A percentile compares a stretch with the other conserved stretches of the same genome.
phyloP scores from a whole-genome alignment of 2,113 vertebrate species.

The Phylloscopus whistleri region DNA sequence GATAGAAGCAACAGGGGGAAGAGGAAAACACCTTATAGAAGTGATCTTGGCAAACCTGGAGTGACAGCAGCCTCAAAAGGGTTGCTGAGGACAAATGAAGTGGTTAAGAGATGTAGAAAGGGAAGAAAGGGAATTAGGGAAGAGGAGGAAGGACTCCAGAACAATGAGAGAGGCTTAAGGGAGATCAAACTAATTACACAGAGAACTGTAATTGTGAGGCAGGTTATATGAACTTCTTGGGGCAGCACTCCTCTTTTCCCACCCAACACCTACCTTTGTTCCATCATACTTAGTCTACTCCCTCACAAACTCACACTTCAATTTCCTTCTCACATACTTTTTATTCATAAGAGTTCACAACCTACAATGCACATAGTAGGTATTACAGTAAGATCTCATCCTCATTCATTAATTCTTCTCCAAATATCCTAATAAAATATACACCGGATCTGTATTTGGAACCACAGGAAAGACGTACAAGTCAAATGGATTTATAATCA shows the following conservation, averaged over 20 bases:
- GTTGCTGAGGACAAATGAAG: not conserved
- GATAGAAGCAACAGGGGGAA: not conserved
- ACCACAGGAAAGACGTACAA: not conserved
- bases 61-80: not conserved
- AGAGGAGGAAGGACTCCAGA: not conserved
- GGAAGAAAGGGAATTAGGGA: not conserved
- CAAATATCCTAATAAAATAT: conserved; percentile 8
- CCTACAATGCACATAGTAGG: not conserved
- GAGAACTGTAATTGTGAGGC: not conserved
- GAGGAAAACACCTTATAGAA: not conserved
- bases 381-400: not conserved
- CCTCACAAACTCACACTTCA: not conserved
- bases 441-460: not conserved
- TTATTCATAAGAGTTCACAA: not conserved
- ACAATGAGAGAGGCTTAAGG: not conserved
- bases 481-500: conserved; percentile 27
- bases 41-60: not conserved
- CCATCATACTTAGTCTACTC: not conserved
- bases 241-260: not conserved
- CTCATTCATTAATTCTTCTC: not conserved
- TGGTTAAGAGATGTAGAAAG: not conserved
- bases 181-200: not conserved
- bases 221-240: not conserved
- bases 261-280: not conserved
- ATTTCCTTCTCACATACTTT: not conserved